A percentile compares a stretch with the other conserved stretches of the same genome.
Conservation (phyloP, 2,797 vertebrate genomes). For the Microctenopoma steveboyesi region DNA sequence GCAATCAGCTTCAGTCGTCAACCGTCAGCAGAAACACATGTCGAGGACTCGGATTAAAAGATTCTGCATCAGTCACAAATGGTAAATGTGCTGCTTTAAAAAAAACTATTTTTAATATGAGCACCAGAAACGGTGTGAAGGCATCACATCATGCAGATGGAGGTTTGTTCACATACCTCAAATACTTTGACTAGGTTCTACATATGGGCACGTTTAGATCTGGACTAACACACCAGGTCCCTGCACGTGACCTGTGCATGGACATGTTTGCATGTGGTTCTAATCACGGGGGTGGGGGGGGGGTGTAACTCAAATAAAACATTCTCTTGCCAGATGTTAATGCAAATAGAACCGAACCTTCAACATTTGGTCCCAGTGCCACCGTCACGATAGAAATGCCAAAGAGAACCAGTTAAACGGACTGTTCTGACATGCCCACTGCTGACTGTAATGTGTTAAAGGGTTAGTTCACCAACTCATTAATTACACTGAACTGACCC, state of each 20-base stretch:
- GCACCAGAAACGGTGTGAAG: not conserved
- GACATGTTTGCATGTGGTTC: not conserved
- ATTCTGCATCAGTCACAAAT: not conserved
- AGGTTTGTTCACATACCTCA: not conserved
- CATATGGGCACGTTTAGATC: not conserved
- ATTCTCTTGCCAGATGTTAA: constrained; percentile 1
- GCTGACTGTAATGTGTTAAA: not conserved
- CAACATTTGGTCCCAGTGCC: constrained; percentile 19
- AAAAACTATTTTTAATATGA: not conserved
- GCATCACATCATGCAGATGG: not conserved
- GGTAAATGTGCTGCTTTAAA: not conserved
- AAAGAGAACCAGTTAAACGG: not conserved
- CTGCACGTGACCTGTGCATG: not conserved
- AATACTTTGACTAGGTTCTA: not conserved
- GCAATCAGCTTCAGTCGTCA: not conserved
- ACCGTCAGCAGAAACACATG: constrained; percentile 6
- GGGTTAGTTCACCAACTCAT: not conserved
- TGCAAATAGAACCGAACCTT: not conserved
- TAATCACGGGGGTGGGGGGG: not conserved
- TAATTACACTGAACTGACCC: not conserved
- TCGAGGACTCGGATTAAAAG: not conserved
- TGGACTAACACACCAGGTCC: not conserved
- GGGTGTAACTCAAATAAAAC: not conserved
- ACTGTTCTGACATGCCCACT: not conserved
- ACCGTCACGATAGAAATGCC: not conserved